Evolutionary conservation across 1,140 invertebrate species (phyloP), one percentile per base, ranked within the genome.

Genomic region (Lasioglossum baleicum): DNA sequence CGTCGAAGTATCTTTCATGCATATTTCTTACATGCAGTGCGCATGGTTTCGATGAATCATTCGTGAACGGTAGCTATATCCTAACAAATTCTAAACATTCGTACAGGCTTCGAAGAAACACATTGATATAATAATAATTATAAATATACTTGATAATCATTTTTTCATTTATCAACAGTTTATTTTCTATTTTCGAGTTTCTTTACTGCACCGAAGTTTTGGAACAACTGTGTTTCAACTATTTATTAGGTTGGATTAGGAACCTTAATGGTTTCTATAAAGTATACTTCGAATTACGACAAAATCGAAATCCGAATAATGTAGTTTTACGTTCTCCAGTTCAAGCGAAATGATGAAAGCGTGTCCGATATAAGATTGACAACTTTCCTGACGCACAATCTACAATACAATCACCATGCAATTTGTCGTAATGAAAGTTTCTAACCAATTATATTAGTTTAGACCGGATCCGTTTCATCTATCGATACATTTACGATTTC

Each of bases 21-120:
- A 22, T 60, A 60, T 76, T 76, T 63, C 61, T 20, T 77, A 58
- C 44, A 71, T 53, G 58, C 67, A 71, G 22, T 58, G 51, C 63
- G 58, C 75, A 77, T 63, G 66, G 61, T 77, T 77, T 63, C 58
- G 67, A 77, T 77, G 67, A 77, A 15, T 77, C 75, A 77, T 31
- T n/a, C 26, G 31, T 40, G 35, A 77, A 51, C 26, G 44, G 35
- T 20, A 51, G 42, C 31, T 71, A 51, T 35, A 35, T 35, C 35
- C 35, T 35, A 61, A 60, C n/a, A 35, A 70, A 63, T 51, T 7
- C n/a, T 51, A 10, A 42, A 67, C 22, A 15, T 15, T 20, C 20
- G 0, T 44, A n/a, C 10, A 53, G 20, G 5, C 5, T 35, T 35
- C 35, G 35, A 35, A 35, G 35, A 35, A 35, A 35, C 5, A 26